Base-by-base conservation (phyloP, 2,888 invertebrate species). In the Tuta absoluta region DNA sequence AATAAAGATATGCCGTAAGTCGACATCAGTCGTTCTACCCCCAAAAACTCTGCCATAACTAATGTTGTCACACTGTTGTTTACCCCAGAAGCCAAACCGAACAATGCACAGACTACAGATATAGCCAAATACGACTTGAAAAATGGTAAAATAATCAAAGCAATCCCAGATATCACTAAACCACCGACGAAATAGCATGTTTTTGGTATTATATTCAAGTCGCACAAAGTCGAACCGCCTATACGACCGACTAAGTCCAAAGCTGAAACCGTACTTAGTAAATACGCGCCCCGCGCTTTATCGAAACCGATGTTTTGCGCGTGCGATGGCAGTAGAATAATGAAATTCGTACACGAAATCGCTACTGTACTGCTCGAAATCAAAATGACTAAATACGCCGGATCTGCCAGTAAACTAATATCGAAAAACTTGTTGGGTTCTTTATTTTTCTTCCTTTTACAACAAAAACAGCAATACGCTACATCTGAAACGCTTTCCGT, bases 21-120 rank as follows among this genome's bases (percentile, higher is more conserved):
- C 0, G 96, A 96, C 76, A 96, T 96, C 0, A 97, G 81, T 53
- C 96, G 92, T 70, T 97, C 96, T 0, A 95, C 95, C 0, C 97
- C 97, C n/a, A 97, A 85, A 87, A 96, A 94, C 77, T 97, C 97
- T 0, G 96, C 96, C 96, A 97, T 96, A 0, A 97, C 96, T 45
- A 97, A 93, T 0, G 97, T 96, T 0, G 97, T 97, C 0, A 97
- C 95, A 3, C 97, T 96, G 11, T 96, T 96, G 78, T 97, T 97
- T 0, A 95, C 93, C 0, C 97, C 97, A 0, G 96, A 96, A 0
- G 96, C 95, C 0, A 97, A 82, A 0, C 97, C 97, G 73, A 97
- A 97, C 0, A 95, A 78, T 0, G 95, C 94, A 77, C 97, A 97
- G 76, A 94, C 94, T 58, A 94, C 85, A 65, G 95, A 94, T 2